These are phyloP conservation scores for Misgurnus mizolepis DNA, from an alignment of 2,113 vertebrate genomes.

Conservation along the genomic window DNA sequence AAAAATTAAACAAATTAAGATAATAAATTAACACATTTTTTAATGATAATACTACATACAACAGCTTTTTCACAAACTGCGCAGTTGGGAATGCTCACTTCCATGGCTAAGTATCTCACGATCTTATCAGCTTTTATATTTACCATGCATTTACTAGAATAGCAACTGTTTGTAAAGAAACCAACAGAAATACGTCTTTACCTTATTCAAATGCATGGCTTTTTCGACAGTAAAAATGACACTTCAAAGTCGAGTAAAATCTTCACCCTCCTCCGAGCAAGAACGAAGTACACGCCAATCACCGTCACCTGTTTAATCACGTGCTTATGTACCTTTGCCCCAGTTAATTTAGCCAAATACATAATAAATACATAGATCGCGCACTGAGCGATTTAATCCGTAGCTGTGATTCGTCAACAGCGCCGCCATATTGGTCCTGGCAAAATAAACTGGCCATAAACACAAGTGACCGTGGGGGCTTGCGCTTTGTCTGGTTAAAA, in stretches of 20 bases:
- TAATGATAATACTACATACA: background rate
- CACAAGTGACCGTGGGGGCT: no score
- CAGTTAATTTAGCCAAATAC: constrained; percentile 44
- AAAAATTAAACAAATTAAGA: no score
- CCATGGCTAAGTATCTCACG: background rate
- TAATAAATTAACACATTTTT: background rate
- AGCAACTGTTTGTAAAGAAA: background rate
- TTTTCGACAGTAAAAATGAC: background rate
- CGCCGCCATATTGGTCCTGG: no score
- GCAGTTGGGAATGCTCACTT: background rate
- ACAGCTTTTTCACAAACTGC: background rate
- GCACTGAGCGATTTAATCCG: no score
- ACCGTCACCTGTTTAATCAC: constrained; percentile 15
- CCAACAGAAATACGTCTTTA: constrained; percentile 1
- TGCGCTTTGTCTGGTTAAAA: no score
- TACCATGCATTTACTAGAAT: background rate
- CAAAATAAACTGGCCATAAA: no score
- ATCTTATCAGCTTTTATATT: background rate
- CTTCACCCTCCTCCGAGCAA: background rate
- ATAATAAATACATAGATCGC: background rate
- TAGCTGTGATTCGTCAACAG: no score
- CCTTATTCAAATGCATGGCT: constrained; percentile 55
- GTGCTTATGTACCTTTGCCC: background rate
- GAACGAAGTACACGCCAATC: constrained; percentile 33
- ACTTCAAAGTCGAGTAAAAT: background rate